Percentiles rank a stretch among this genome's conserved stretches.
Conservation (phyloP, 2,797 vertebrate genomes). For the Alcedo atthis region DNA sequence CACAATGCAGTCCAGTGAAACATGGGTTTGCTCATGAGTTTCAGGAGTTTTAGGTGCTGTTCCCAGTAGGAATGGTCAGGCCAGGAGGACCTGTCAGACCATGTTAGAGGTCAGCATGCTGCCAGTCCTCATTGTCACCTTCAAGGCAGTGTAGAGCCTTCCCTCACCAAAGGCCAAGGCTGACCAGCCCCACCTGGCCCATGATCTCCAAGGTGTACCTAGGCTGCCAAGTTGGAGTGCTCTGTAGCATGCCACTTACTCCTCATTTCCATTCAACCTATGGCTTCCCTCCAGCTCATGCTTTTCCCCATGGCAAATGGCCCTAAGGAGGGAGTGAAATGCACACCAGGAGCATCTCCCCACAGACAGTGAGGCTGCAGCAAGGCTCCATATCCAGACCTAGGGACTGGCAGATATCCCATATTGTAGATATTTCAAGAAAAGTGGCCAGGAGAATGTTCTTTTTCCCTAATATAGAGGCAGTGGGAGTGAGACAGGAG, state of each 20-base stretch:
- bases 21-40: not conserved
- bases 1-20: not conserved
- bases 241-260: not conserved
- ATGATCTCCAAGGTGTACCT: not conserved
- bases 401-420: not conserved
- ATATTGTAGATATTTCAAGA: not conserved
- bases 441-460: not conserved
- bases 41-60: not conserved
- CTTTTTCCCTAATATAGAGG: not conserved
- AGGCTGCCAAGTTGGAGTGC: not conserved
- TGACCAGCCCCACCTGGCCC: not conserved
- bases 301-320: not conserved
- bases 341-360: not conserved
- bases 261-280: not conserved
- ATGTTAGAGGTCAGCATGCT: not conserved
- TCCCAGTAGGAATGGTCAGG: not conserved
- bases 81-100: not conserved
- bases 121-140: not conserved
- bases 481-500: not conserved
- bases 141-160: not conserved
- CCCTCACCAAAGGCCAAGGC: not conserved
- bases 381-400: fast-evolving
- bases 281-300: not conserved
- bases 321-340: not conserved
- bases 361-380: not conserved